A percentile compares a stretch with the other conserved stretches of the same genome.
Evolutionary conservation across 2,888 invertebrate genomes (phyloP).

Genomic region (Sipha maydis): DNA sequence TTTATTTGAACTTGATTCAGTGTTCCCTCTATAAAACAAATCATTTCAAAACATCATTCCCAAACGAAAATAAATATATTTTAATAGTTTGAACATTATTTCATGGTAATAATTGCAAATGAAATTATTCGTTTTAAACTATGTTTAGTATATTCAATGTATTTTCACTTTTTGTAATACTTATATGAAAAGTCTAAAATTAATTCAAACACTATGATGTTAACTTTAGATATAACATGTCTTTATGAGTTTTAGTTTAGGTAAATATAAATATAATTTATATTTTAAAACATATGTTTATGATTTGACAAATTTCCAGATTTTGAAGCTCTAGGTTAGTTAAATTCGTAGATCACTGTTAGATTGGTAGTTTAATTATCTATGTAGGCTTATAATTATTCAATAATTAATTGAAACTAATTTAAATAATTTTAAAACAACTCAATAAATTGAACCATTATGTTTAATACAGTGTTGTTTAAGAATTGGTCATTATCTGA

Average conservation of each 20-base stretch:
- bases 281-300: too few relatives aligned
- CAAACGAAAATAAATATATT: background rate
- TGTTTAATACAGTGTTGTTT: background rate
- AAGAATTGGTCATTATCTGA: background rate
- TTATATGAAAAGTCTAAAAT: background rate
- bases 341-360: too few relatives aligned
- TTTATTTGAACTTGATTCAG: background rate
- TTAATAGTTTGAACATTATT: background rate
- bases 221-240: background rate
- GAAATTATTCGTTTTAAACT: background rate
- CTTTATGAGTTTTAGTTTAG: constrained; percentile 6
- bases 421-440: too few relatives aligned
- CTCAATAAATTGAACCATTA: background rate
- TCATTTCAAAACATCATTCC: background rate
- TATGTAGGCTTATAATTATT: too few relatives aligned
- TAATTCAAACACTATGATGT: background rate
- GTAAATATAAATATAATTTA: too few relatives aligned
- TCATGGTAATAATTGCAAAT: background rate
- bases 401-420: too few relatives aligned
- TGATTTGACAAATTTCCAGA: too few relatives aligned
- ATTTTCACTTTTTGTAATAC: background rate
- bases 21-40: background rate
- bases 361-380: too few relatives aligned
- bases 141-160: background rate
- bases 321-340: too few relatives aligned